phyloP scores from a whole-genome alignment of 1,140 invertebrate genomes.

The Aphelenchoides fujianensis region DNA sequence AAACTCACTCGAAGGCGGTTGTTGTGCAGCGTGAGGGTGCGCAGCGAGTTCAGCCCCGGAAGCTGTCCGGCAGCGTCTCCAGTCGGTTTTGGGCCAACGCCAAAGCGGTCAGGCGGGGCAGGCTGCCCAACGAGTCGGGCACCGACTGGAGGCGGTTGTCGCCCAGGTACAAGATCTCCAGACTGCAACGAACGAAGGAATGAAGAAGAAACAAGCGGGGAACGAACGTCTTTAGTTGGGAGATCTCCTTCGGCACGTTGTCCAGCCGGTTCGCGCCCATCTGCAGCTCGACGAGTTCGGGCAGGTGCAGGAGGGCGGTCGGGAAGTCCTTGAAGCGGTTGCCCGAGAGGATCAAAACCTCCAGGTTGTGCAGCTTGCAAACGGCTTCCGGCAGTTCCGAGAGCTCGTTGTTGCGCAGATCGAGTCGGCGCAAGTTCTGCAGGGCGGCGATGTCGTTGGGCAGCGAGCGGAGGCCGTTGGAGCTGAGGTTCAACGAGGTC shows the following conservation, averaged over 20 bases:
- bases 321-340: slow-evolving; percentile 83
- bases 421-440: slow-evolving; percentile 25
- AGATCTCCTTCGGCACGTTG: slow-evolving; percentile 77
- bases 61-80: slow-evolving; percentile 78
- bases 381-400: slow-evolving; percentile 95
- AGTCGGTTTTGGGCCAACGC: slow-evolving; percentile 85
- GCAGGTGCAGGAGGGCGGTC: slow-evolving; percentile 78
- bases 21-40: slow-evolving; percentile 83
- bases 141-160: slow-evolving; percentile 82
- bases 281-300: slow-evolving; percentile 83
- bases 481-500: slow-evolving; percentile 5
- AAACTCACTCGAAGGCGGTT: slow-evolving; percentile 67
- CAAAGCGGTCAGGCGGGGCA: slow-evolving; percentile 77
- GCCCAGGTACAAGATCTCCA: slow-evolving; percentile 84
- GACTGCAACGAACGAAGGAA: slow-evolving; percentile 68
- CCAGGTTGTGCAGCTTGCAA: slow-evolving; percentile 84
- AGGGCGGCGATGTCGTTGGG: slow-evolving; percentile 22
- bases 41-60: slow-evolving; percentile 77
- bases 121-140: slow-evolving; percentile 77
- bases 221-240: slow-evolving; percentile 68
- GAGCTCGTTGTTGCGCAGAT: slow-evolving; percentile 63
- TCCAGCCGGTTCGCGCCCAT: slow-evolving; percentile 81
- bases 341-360: slow-evolving; percentile 92
- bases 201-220: too few relatives aligned
- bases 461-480: slow-evolving; percentile 10